Evolutionary conservation across 2,888 invertebrate genomes (phyloP).

Genomic region (Strigamia crassipes): DNA sequence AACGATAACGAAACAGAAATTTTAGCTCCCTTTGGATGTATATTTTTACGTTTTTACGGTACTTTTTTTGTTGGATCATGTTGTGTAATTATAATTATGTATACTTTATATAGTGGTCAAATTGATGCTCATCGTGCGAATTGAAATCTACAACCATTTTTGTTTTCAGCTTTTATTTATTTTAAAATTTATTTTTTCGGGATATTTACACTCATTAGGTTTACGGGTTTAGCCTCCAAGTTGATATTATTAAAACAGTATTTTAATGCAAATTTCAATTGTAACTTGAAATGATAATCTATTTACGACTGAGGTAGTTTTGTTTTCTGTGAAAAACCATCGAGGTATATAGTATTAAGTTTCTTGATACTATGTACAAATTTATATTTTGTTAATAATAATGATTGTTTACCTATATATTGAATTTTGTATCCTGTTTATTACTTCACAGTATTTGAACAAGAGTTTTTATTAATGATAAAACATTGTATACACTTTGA

Average conservation of each 20-base stretch:
- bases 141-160: no score
- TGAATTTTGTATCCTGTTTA: background rate
- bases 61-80: background rate
- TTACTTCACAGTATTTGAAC: background rate
- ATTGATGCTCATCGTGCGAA: no score
- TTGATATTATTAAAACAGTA: background rate
- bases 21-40: background rate
- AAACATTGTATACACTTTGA: background rate
- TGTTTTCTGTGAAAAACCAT: conserved; percentile 6
- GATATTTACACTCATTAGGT: background rate
- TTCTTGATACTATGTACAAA: background rate
- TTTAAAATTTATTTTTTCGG: background rate
- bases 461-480: background rate
- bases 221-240: background rate
- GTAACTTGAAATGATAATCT: background rate
- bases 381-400: background rate
- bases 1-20: background rate
- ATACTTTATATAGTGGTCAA: no score
- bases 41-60: background rate
- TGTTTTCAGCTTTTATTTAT: no score
- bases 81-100: no score
- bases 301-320: background rate
- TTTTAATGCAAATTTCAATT: background rate
- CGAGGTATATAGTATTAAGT: background rate
- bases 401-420: background rate